These are phyloP conservation scores for Ailurus styani DNA, from an alignment of 2,113 vertebrate genomes.

Conservation along the genomic window DNA sequence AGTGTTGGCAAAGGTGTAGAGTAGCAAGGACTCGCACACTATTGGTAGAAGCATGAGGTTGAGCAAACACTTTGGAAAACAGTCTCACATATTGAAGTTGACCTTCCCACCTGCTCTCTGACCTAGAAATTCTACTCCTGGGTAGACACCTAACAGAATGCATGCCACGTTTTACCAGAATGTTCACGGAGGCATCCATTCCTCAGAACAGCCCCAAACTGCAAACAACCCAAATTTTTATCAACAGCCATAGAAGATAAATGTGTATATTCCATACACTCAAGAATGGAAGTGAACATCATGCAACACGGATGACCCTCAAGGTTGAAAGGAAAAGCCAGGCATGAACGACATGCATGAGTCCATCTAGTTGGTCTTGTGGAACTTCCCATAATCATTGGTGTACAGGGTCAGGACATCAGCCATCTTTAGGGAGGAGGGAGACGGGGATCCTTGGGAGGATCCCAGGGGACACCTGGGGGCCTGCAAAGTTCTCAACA, in stretches of 20 bases:
- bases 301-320: neutral
- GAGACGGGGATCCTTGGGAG: fast-evolving
- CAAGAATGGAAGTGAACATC: neutral
- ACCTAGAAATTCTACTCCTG: neutral
- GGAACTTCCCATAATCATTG: neutral
- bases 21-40: neutral
- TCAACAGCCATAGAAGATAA: neutral
- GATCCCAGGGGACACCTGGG: neutral
- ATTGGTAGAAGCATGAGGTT: neutral
- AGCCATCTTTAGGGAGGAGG: neutral
- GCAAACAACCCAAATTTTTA: neutral
- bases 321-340: neutral
- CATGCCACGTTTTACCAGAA: fast-evolving
- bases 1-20: neutral
- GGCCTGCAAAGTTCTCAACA: neutral
- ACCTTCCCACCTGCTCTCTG: neutral
- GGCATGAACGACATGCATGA: no score
- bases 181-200: neutral
- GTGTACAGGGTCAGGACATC: neutral
- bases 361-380: neutral
- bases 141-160: neutral
- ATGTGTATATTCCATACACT: neutral
- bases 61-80: neutral
- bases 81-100: no score
- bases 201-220: neutral